Evolutionary conservation across 2,113 vertebrate genomes (phyloP).

Genomic region (Gymnarchus niloticus): DNA sequence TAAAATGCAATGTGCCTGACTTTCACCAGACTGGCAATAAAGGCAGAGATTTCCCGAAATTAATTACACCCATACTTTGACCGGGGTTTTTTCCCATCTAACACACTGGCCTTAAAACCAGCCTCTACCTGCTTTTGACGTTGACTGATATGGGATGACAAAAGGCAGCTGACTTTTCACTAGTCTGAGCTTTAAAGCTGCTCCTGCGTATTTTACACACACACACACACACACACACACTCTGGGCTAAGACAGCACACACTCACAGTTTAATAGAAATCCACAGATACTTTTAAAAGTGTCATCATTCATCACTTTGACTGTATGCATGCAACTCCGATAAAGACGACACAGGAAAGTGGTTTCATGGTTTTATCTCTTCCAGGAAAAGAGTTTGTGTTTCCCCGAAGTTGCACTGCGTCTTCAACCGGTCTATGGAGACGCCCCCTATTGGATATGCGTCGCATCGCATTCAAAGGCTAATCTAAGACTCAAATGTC

Average conservation of each 20-base stretch:
- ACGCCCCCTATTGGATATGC: not conserved
- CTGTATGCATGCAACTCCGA: slow-evolving; percentile 53
- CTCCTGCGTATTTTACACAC: too few species aligned
- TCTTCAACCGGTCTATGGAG: not conserved
- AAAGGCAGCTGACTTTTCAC: not conserved
- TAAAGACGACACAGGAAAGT: slow-evolving; percentile 73
- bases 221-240: not conserved
- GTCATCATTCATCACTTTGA: slow-evolving; percentile 30
- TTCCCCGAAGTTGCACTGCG: slow-evolving; percentile 63
- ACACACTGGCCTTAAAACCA: not conserved
- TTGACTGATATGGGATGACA: not conserved
- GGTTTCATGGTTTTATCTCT: slow-evolving; percentile 63
- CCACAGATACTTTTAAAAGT: not conserved
- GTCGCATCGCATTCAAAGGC: too few species aligned
- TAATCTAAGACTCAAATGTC: not conserved
- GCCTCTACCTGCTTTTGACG: not conserved
- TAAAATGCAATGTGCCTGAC: not conserved
- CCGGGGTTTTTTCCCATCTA: not conserved
- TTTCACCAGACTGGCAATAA: not conserved
- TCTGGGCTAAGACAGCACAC: too few species aligned
- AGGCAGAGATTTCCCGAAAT: not conserved
- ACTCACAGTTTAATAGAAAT: not conserved
- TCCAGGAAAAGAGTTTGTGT: slow-evolving; percentile 71
- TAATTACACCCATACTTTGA: not conserved
- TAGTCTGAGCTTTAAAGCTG: not conserved